A percentile compares a stretch with the other conserved stretches of the same genome.
Conservation (phyloP, 2,797 vertebrate species). For the Tauraco hartlaubi region DNA sequence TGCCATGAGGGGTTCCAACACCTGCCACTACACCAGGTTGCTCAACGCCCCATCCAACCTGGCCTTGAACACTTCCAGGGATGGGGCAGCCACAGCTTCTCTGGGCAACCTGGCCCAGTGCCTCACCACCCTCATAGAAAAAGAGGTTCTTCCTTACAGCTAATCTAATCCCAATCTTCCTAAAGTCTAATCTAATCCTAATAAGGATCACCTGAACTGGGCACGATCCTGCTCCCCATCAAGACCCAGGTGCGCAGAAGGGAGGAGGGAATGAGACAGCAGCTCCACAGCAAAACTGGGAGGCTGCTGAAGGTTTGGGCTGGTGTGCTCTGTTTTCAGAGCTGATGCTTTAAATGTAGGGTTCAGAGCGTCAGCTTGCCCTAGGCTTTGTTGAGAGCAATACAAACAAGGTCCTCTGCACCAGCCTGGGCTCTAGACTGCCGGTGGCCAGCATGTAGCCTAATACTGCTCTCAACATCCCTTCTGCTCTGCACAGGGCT, state of each 20-base stretch:
- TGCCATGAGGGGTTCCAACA: no score
- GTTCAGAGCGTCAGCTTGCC: not conserved
- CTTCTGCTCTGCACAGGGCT: not conserved
- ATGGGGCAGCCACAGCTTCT: no score
- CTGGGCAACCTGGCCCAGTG: no score
- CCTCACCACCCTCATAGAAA: no score
- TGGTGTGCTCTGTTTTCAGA: not conserved
- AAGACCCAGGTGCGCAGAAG: no score
- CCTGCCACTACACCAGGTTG: no score
- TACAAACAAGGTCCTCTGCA: rapidly evolving
- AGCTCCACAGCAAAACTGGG: not conserved
- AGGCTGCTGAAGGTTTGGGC: not conserved
- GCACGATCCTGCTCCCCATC: rapidly evolving
- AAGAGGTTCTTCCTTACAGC: no score
- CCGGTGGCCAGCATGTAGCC: rapidly evolving
- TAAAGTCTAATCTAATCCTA: no score
- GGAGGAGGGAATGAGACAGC: not conserved
- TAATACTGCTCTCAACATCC: not conserved
- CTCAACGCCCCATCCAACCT: no score
- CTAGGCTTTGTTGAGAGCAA: rapidly evolving
- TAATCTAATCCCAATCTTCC: no score
- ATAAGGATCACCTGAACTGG: not conserved
- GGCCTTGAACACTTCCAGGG: no score
- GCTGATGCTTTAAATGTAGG: not conserved
- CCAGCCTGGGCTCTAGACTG: not conserved